Base-by-base conservation (phyloP, 2,797 vertebrate species). In the Sarcoramphus papa region DNA sequence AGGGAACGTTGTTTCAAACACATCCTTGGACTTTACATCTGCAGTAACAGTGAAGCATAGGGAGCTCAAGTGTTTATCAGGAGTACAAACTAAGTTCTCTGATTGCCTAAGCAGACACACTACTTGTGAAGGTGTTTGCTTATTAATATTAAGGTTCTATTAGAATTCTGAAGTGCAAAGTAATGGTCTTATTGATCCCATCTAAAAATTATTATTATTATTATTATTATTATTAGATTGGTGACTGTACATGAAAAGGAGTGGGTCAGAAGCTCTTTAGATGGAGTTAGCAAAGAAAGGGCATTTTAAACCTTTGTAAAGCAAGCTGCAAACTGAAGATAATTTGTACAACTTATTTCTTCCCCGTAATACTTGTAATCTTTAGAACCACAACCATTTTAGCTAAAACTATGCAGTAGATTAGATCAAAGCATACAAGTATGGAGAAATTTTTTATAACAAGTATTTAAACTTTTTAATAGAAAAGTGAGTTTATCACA, bases 351-450 rank as follows among this genome's bases (percentile, higher is more conserved):
- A 96, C 60, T 96, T 95, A 79, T 97, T 98, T 94, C 54, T 95
- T 96, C 59, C 56, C 95, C 84, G 76, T 96, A 96, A 88, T 93
- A 90, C 86, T 97, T 97, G 86, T 96, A 94, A 97, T 97, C 95
- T 97, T 97, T 93, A 94, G 88, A 95, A 90, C 85, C 89, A 91
- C 90, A 92, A 95, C 65, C 92, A 83, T 95, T 98, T 97, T 93
- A 95, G 77, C 88, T 96, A 97, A 98, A 97, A 95, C 92, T 92
- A 73, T 89, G 47, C 82, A 91, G 70, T 43, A 79, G 87, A 97
- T 98, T 97, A 98, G 93, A 98, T 97, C 96, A 97, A 97, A 97
- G 92, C 90, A 96, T 57, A 92, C 83, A 97, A 97, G 64, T 92
- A 74, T 72, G 91, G 84, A 95, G 90, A 95, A 97, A 75, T 65